These are phyloP conservation scores for Halcyon senegalensis DNA, from an alignment of 2,113 vertebrate species.

Conservation along the genomic window DNA sequence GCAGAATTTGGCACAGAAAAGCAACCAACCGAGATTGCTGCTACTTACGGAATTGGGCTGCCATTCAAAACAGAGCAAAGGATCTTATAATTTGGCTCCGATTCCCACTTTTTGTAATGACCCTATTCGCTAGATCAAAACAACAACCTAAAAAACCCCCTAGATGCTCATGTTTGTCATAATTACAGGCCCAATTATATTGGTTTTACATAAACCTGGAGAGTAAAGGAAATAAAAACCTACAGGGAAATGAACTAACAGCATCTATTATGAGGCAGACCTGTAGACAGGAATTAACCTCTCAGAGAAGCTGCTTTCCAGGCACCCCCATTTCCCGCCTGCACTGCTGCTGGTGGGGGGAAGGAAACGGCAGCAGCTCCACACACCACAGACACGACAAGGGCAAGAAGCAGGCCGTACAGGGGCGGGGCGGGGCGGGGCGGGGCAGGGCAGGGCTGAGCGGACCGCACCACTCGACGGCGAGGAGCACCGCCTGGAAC, in stretches of 20 bases:
- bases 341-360: rapidly evolving
- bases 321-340: rapidly evolving
- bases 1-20: neutral
- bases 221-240: neutral
- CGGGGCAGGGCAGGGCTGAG: too few species aligned
- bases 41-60: neutral
- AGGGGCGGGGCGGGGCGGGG: too few species aligned
- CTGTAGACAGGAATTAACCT: rapidly evolving
- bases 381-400: rapidly evolving
- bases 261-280: neutral
- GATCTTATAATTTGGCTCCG: rapidly evolving
- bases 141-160: neutral
- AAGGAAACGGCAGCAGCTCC: too few species aligned
- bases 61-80: neutral
- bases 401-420: too few species aligned
- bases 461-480: neutral
- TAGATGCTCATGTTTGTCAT: neutral
- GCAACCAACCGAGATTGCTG: neutral
- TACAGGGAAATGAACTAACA: neutral
- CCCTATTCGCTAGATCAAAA: neutral
- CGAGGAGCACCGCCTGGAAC: too few species aligned
- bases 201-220: neutral
- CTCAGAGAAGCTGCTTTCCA: rapidly evolving
- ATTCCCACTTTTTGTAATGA: neutral
- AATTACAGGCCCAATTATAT: neutral